Percentiles rank a stretch among this genome's conserved stretches.
Evolutionary conservation across 2,888 invertebrate genomes (phyloP).

Genomic region (Hirudinaria manillensis): DNA sequence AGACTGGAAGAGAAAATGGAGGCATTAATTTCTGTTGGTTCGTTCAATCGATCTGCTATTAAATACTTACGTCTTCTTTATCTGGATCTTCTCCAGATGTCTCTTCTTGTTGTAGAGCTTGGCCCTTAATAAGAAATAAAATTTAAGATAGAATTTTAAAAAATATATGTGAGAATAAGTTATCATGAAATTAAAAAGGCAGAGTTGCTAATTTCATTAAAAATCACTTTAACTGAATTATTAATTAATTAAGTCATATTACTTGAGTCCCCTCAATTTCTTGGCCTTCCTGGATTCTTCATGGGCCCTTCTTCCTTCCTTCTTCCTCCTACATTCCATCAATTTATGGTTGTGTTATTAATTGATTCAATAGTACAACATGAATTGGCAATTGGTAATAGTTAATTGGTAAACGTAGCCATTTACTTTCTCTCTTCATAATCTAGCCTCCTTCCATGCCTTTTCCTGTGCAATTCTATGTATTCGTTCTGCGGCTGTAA

Average conservation of each 20-base stretch:
- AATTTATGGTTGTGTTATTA: background rate
- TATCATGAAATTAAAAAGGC: background rate
- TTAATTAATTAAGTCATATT: slow-evolving; percentile 33
- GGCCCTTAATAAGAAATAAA: slow-evolving; percentile 58
- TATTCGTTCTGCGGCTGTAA: slow-evolving; percentile 83
- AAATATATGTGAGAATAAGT: background rate
- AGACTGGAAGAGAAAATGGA: slow-evolving; percentile 56
- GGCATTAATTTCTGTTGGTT: background rate
- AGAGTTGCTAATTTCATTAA: background rate
- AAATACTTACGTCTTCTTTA: slow-evolving; percentile 75
- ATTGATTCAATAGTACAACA: background rate
- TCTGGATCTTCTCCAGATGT: slow-evolving; percentile 94
- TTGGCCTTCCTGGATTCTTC: slow-evolving; percentile 82
- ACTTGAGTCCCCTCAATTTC: slow-evolving; percentile 83
- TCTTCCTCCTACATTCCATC: slow-evolving; percentile 64
- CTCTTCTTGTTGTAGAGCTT: slow-evolving; percentile 94
- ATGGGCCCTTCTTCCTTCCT: slow-evolving; percentile 87
- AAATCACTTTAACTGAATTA: background rate
- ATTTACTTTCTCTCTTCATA: slow-evolving; percentile 82
- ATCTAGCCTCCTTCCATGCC: slow-evolving; percentile 90
- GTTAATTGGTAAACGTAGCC: background rate
- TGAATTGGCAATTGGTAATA: background rate
- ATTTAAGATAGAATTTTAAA: background rate
- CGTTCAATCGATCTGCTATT: background rate
- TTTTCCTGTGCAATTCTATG: slow-evolving; percentile 92